Evolutionary conservation across 2,888 invertebrate genomes (phyloP), one percentile per base, ranked within the genome.

Genomic region (Beris morrisii): DNA sequence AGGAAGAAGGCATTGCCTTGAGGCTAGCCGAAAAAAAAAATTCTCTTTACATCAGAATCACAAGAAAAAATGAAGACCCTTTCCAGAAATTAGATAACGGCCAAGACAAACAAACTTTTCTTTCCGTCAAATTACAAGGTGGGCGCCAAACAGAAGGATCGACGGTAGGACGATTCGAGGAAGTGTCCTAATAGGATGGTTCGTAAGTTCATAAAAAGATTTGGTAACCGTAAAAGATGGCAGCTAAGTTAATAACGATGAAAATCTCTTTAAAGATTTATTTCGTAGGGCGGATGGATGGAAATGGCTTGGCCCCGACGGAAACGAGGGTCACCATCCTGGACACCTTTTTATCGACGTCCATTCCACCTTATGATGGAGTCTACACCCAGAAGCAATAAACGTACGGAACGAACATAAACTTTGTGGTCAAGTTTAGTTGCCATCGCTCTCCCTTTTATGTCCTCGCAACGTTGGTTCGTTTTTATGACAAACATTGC

Each of bases 231-330:
- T 58, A 52, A 63, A 64, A 67, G 64, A 67, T 67, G 65, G 64
- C 63, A 65, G 48, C 59, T 67, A 65, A 67, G 67, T 65, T 67
- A 67, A 67, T 67, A 67, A 67, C 59, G 59, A 59, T 32, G 61
- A 54, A 59, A 64, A 65, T 58, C 46, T 53, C 64, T 64, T 67
- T 67, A 58, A 67, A 67, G 61, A 61, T 61, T 61, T 61, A 50
- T 52, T 12, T 61, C 38, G 22, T 38, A 38, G 15, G 38, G 38
- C 5, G 38, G 56, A 15, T 38, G 43, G n/a, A 48, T 48, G 48
- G 48, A 6, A 48, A 48, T 9, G 43, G 50, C 28, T 38, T 44
- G n/a, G 46, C 28, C 13, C 3, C 38, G 58, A 12, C 28, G 22
- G 50, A 38, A 50, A 22, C 11, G n/a, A 32, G 32, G 38, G 15